Conservation (phyloP, 2,113 vertebrate genomes). For the Platichthys flesus region DNA sequence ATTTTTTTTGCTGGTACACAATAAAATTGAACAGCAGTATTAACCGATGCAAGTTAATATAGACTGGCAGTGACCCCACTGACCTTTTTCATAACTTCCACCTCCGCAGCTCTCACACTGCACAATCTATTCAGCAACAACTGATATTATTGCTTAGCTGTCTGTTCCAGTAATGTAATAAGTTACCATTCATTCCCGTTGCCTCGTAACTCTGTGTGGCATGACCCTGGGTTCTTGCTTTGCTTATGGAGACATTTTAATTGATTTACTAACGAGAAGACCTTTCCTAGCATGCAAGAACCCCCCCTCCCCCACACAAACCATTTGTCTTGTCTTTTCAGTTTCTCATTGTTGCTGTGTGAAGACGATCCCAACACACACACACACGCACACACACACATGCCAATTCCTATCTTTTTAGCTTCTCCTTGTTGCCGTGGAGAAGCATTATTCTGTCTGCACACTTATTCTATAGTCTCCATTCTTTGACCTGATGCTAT, state of each 20-base stretch:
- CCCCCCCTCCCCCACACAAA: not conserved
- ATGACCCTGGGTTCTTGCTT: slow-evolving; percentile 22
- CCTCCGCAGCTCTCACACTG: not conserved
- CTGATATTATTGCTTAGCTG: slow-evolving; percentile 18
- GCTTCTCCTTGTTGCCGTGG: slow-evolving; percentile 61
- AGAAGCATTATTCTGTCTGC: slow-evolving; percentile 75
- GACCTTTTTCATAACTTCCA: slow-evolving; percentile 14
- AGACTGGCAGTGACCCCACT: slow-evolving; percentile 2
- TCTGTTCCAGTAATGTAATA: slow-evolving; percentile 7
- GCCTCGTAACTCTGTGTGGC: slow-evolving; percentile 9
- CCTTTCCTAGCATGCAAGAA: not conserved
- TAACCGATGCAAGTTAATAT: slow-evolving; percentile 5
- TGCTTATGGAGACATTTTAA: slow-evolving; percentile 54
- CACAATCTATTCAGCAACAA: slow-evolving; percentile 4
- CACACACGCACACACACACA: not conserved
- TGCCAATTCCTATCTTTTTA: slow-evolving; percentile 54
- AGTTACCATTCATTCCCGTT: slow-evolving; percentile 4
- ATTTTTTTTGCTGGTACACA: not conserved
- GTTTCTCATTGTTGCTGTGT: slow-evolving; percentile 43
- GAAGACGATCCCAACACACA: slow-evolving; percentile 36
- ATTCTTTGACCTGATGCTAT: slow-evolving; percentile 74
- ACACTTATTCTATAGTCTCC: slow-evolving; percentile 77
- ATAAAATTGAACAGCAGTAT: slow-evolving; percentile 12
- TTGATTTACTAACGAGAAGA: slow-evolving; percentile 64
- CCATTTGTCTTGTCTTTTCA: slow-evolving; percentile 32